phyloP scores from a whole-genome alignment of 2,113 vertebrate species.

The Antechinus stuartii region DNA sequence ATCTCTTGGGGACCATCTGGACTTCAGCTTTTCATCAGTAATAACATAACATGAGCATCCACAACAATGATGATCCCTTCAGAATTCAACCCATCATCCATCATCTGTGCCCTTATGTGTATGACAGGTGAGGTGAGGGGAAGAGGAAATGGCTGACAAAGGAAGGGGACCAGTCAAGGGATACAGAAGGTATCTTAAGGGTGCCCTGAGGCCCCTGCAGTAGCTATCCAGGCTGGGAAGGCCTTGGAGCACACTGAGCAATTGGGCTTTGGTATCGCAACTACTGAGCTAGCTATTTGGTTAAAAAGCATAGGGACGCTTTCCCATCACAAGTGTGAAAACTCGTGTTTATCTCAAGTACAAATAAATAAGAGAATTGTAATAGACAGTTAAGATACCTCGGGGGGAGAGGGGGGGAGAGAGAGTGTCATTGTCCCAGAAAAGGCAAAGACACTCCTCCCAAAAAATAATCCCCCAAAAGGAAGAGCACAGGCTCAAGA shows the following conservation, averaged over 20 bases:
- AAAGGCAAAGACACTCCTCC: background rate
- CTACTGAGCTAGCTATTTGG: background rate
- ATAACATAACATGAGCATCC: background rate
- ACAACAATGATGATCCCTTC: background rate
- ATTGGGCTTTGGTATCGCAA: background rate
- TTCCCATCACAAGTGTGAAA: background rate
- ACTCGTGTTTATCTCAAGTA: background rate
- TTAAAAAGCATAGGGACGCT: background rate
- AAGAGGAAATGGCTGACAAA: background rate
- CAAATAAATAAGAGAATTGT: background rate
- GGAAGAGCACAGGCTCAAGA: background rate
- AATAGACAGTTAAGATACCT: background rate
- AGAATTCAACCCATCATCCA: background rate
- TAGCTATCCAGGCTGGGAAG: background rate
- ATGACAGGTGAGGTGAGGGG: background rate
- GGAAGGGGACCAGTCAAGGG: background rate
- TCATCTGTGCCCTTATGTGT: background rate
- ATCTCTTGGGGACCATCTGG: background rate
- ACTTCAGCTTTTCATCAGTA: background rate
- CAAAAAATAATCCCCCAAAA: background rate
- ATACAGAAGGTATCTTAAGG: background rate
- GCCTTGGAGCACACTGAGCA: background rate
- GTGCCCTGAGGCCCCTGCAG: background rate
- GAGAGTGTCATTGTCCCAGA: background rate
- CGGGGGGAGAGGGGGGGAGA: too few species aligned